These are phyloP conservation scores for Barnardius zonarius DNA, from an alignment of 2,113 vertebrate genomes.

Conservation along the genomic window DNA sequence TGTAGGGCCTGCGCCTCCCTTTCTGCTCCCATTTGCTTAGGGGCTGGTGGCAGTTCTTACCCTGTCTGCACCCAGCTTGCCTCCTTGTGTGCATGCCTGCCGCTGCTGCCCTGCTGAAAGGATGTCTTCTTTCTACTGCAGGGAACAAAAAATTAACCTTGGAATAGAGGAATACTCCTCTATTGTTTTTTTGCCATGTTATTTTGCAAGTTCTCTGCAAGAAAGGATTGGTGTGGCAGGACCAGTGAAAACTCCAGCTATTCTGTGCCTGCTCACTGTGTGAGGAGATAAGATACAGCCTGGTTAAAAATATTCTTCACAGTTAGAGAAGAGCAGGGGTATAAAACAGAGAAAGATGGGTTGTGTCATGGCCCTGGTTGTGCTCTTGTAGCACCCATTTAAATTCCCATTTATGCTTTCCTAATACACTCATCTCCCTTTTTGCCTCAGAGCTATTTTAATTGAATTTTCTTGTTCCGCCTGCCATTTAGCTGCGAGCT, in stretches of 20 bases:
- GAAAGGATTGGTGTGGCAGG: background rate
- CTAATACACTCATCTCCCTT: background rate
- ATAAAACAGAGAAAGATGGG: background rate
- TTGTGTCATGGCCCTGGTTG: background rate
- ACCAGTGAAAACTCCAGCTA: background rate
- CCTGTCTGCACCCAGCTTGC: background rate
- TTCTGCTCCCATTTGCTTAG: background rate
- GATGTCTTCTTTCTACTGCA: background rate
- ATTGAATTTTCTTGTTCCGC: conserved; percentile 39
- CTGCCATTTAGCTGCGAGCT: conserved; percentile 10
- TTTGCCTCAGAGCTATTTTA: conserved; percentile 52
- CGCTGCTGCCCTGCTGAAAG: background rate
- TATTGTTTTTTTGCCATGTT: too few species aligned
- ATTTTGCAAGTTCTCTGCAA: background rate
- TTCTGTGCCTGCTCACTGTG: background rate
- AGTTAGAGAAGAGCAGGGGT: background rate
- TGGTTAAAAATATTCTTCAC: background rate
- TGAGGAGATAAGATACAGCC: background rate
- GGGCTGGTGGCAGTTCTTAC: background rate
- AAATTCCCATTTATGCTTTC: conserved; percentile 23
- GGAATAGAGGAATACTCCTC: background rate
- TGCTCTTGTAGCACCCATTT: background rate
- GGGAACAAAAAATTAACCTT: background rate
- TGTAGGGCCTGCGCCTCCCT: accelerated
- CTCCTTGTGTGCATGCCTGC: accelerated